A percentile compares a stretch with the other conserved stretches of the same genome.
Conservation (phyloP, 2,888 invertebrate species). For the Epirrhoe alternata region DNA sequence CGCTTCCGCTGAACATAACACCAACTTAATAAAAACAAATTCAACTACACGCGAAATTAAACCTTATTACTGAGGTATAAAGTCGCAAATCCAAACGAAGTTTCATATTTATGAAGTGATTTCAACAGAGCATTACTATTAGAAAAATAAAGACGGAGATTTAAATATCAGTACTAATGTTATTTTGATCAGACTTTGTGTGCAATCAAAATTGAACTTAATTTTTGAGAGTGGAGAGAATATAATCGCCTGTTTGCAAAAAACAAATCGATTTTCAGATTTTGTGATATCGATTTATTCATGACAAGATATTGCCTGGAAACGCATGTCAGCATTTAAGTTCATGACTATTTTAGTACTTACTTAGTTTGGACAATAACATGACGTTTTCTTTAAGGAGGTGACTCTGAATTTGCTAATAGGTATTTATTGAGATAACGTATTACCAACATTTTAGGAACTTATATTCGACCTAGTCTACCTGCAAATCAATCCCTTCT, state of each 20-base stretch:
- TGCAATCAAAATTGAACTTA: not conserved
- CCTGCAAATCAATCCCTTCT: not conserved
- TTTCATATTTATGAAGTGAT: conserved; percentile 54
- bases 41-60: conserved; percentile 33
- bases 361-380: too few relatives aligned
- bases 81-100: conserved; percentile 25
- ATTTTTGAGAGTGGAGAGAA: not conserved
- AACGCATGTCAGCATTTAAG: not conserved
- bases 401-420: too few relatives aligned
- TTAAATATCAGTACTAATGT: conserved; percentile 65
- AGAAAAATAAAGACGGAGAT: conserved; percentile 62
- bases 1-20: conserved; percentile 62
- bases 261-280: conserved; percentile 31
- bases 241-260: conserved; percentile 2
- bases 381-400: too few relatives aligned
- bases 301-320: not conserved
- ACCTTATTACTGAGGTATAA: conserved; percentile 22
- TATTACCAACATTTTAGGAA: too few relatives aligned
- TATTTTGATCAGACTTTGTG: conserved; percentile 30
- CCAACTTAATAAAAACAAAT: conserved; percentile 56
- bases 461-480: too few relatives aligned
- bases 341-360: not conserved
- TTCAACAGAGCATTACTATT: conserved; percentile 62
- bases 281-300: conserved; percentile 21
- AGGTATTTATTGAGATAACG: too few relatives aligned